Evolutionary conservation across 2,113 vertebrate genomes (phyloP).

Genomic region (Procapra przewalskii): DNA sequence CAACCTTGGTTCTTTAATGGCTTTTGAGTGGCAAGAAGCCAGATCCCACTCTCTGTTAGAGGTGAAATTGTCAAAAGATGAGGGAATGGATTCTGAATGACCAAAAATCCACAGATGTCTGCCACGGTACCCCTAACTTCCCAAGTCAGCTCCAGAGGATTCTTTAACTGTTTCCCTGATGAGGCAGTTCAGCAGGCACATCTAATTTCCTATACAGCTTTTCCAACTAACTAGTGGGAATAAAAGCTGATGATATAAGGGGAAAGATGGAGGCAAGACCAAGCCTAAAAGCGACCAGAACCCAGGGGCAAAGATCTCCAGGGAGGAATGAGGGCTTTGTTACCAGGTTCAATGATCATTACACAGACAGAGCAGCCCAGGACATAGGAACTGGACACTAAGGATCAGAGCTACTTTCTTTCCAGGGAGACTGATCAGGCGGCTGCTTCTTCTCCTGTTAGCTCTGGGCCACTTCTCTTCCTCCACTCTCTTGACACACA

Average conservation of each 20-base stretch:
- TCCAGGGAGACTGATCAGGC: constrained; percentile 6
- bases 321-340: background rate
- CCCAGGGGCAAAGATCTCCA: background rate
- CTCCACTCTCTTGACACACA: constrained; percentile 47
- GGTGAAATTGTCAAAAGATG: background rate
- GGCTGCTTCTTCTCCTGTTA: constrained; percentile 37
- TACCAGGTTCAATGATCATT: constrained; percentile 49
- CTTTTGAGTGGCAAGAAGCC: background rate
- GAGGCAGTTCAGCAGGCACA: background rate
- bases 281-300: background rate
- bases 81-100: background rate
- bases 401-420: constrained; percentile 42
- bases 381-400: constrained; percentile 61
- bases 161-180: background rate
- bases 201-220: constrained; percentile 50
- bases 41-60: background rate
- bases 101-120: background rate
- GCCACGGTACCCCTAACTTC: background rate
- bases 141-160: background rate
- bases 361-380: constrained; percentile 54
- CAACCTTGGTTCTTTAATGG: background rate
- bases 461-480: constrained; percentile 47
- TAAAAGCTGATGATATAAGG: background rate
- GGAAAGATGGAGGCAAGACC: background rate
- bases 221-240: background rate